A percentile compares a stretch with the other conserved stretches of the same genome.
phyloP scores from a whole-genome alignment of 1,140 invertebrate species.

The Caenorhabditis brenneri region DNA sequence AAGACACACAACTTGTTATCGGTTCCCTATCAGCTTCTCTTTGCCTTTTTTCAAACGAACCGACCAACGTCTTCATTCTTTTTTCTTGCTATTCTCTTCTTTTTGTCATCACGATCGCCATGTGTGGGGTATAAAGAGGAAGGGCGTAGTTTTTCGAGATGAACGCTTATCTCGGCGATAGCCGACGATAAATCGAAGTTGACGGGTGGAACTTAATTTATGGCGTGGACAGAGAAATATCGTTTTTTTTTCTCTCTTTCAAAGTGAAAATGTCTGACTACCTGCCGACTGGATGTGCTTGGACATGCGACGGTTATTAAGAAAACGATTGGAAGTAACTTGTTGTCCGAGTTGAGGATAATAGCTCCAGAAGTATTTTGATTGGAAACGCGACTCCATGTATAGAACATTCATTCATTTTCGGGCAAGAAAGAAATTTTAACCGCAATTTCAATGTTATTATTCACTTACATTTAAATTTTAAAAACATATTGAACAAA shows the following conservation, averaged over 20 bases:
- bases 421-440: too few relatives aligned
- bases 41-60: background rate
- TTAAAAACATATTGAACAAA: background rate
- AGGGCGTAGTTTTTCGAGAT: slow-evolving; percentile 6
- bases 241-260: background rate
- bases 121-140: background rate
- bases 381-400: too few relatives aligned
- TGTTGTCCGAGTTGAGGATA: too few relatives aligned
- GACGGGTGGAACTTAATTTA: slow-evolving; percentile 34
- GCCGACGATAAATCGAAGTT: slow-evolving; percentile 32
- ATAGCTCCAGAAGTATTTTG: too few relatives aligned
- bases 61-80: slow-evolving; percentile 7
- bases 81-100: background rate
- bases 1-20: slow-evolving; percentile 37
- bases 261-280: background rate
- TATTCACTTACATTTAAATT: too few relatives aligned
- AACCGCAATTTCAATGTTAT: too few relatives aligned
- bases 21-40: slow-evolving; percentile 35
- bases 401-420: too few relatives aligned
- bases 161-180: slow-evolving; percentile 30
- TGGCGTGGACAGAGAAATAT: slow-evolving; percentile 25
- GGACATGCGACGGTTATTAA: background rate
- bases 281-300: background rate
- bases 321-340: too few relatives aligned
- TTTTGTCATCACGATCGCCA: background rate